phyloP scores from a whole-genome alignment of 2,888 invertebrate genomes.

The Tetranychus piercei region DNA sequence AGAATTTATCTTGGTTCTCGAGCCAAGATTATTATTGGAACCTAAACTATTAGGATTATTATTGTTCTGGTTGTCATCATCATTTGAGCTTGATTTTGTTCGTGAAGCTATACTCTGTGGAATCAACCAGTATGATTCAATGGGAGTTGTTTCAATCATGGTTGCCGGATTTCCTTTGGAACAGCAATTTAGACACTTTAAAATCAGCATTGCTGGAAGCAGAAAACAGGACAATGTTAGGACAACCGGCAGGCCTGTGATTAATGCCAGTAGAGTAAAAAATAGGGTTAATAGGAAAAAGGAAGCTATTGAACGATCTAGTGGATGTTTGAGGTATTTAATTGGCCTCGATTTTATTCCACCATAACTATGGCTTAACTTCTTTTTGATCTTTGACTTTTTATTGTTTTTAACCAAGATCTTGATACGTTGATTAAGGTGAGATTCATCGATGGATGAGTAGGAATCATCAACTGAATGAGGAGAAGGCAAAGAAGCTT shows the following conservation, averaged over 20 bases:
- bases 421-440: not conserved
- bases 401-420: not conserved
- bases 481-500: not conserved
- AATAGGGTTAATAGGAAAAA: constrained; percentile 26
- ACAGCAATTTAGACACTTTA: constrained; percentile 24
- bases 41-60: not conserved
- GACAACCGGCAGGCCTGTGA: constrained; percentile 36
- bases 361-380: not conserved
- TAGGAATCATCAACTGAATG: not conserved
- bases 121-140: constrained; percentile 12
- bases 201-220: constrained; percentile 31
- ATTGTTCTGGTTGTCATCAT: not conserved
- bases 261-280: constrained; percentile 26
- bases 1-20: constrained; percentile 17
- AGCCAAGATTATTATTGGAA: constrained; percentile 9
- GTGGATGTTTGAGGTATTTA: constrained; percentile 25
- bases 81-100: constrained; percentile 8
- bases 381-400: not conserved
- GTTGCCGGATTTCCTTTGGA: constrained; percentile 4
- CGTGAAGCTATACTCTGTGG: not conserved
- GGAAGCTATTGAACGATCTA: constrained; percentile 26
- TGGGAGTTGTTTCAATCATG: constrained; percentile 3
- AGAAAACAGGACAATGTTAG: constrained; percentile 33
- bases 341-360: constrained; percentile 17
- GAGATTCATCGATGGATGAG: not conserved